These are phyloP conservation scores for Cyclargus thomasi DNA, from an alignment of 1,140 invertebrate species.

Conservation along the genomic window DNA sequence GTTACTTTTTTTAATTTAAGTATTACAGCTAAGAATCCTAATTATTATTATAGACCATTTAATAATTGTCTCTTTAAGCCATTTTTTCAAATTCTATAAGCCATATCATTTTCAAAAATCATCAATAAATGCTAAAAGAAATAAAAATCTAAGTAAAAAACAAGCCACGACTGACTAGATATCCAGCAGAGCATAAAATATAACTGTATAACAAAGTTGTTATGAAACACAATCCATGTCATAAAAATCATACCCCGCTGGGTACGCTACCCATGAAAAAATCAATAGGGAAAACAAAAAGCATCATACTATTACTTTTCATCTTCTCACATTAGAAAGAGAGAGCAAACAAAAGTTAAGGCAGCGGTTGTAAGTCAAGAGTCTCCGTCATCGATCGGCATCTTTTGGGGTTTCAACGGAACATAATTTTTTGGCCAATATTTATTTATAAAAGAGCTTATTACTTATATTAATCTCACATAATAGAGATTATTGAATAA, in stretches of 20 bases:
- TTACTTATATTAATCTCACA: conserved; percentile 24
- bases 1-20: no score
- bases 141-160: not conserved
- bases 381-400: conserved; percentile 64
- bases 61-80: no score
- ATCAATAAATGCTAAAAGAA: not conserved
- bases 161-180: not conserved
- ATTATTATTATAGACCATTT: no score
- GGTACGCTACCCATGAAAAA: conserved; percentile 37
- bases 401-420: conserved; percentile 30
- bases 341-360: conserved; percentile 53
- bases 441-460: conserved; percentile 14
- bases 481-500: conserved; percentile 2
- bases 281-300: conserved; percentile 66
- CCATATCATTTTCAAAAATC: no score
- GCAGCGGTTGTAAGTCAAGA: conserved; percentile 59
- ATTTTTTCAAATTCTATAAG: no score
- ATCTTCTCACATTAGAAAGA: conserved; percentile 48
- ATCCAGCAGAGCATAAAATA: not conserved
- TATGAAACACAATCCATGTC: not conserved
- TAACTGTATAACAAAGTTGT: not conserved
- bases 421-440: conserved; percentile 24
- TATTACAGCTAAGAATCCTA: no score
- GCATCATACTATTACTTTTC: conserved; percentile 51
- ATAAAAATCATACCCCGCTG: not conserved